phyloP scores from a whole-genome alignment of 1,140 invertebrate genomes.

The Bathynomus jamesi region DNA sequence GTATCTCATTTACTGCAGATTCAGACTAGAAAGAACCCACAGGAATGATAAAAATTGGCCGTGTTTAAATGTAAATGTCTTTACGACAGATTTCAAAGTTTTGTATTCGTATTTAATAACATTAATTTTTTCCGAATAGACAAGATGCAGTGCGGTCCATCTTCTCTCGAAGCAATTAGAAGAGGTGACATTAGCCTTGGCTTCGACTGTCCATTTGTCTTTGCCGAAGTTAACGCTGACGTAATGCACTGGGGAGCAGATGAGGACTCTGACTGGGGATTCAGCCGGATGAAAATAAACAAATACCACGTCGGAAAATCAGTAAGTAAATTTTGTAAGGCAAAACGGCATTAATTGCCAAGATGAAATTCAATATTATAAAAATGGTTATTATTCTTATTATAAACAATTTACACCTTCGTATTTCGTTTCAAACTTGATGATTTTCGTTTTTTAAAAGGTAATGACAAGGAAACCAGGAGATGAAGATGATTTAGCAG shows the following conservation, averaged over 20 bases:
- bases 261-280: constrained; percentile 54
- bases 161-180: constrained; percentile 58
- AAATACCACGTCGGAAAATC: constrained; percentile 50
- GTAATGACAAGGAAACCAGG: constrained; percentile 68
- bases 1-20: no score
- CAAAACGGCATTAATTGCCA: no score
- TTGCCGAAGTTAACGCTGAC: constrained; percentile 71
- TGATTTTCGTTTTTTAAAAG: constrained; percentile 53
- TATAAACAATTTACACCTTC: background rate
- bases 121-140: constrained; percentile 32
- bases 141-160: constrained; percentile 52
- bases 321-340: constrained; percentile 10
- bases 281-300: constrained; percentile 56
- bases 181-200: constrained; percentile 64
- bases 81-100: no score
- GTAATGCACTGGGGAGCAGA: constrained; percentile 60
- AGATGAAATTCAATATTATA: background rate
- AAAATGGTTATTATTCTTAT: background rate
- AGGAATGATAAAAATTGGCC: no score
- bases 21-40: no score
- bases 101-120: no score
- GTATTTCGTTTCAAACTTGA: background rate
- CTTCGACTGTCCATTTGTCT: constrained; percentile 67
- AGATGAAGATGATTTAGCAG: constrained; percentile 59
- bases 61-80: no score